Base-by-base conservation (phyloP, 2,888 invertebrate genomes). In the Dryobotodes eremita region DNA sequence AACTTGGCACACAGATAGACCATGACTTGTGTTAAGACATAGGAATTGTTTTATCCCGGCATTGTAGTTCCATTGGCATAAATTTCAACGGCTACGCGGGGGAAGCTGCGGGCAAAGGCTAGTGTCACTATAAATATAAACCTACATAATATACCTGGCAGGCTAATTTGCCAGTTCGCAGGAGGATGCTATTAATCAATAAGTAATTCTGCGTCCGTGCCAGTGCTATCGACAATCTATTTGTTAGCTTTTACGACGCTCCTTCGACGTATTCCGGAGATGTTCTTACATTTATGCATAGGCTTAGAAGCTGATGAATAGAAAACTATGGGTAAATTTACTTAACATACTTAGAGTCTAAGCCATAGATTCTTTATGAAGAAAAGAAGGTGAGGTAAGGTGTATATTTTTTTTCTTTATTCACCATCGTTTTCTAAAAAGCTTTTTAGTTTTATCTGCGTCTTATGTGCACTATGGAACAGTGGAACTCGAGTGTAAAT, bases 171-270 rank as follows among this genome's bases (percentile, higher is more conserved):
- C 77, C 26, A 57, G 36, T 55, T 26, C 17, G 23, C 13, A 77
- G n/a, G 17, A 76, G 77, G 65, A 59, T 57, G 26, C 50, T 17
- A 76, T 65, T 66, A 77, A 66, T 66, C 48, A 77, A 53, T 53
- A 65, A 66, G 55, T 50, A 66, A 77, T 77, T 13, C 50, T 57
- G 50, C 42, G 57, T 17, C 42, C 15, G 55, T 46, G 59, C 59
- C 31, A 20, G 10, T 53, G 53, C 26, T 75, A 77, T 61, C 50
- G 57, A 46, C 50, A 61, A 77, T 68, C 10, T 31, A 66, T 77
- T 75, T 31, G 42, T 61, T 50, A 61, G 23, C 23, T 50, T 77
- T 76, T 66, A 77, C 26, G 77, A 77, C 36, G 17, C 23, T 11
- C 3, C 10, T 75, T 55, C 64, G 15, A 26, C 20, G n/a, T 65